Percentiles rank a stretch among this genome's conserved stretches.
These are phyloP conservation scores for Argya squamiceps DNA, from an alignment of 2,797 vertebrate genomes.

Conservation along the genomic window DNA sequence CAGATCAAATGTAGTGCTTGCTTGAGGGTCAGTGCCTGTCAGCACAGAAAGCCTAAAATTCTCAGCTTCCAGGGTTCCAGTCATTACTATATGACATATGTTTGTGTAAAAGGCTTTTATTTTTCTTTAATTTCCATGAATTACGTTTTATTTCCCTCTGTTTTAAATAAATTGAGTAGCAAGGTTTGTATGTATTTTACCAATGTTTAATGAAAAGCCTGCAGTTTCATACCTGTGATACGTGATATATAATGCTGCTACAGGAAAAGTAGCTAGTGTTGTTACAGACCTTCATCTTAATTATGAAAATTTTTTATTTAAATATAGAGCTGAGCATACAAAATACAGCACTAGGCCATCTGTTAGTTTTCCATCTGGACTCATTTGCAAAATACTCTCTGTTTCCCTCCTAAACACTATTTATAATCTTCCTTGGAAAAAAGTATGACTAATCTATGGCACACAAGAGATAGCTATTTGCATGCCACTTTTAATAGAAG, in stretches of 20 bases:
- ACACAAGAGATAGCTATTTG: constrained; percentile 75
- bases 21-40: background rate
- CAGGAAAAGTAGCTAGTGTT: constrained; percentile 74
- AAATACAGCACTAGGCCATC: constrained; percentile 79
- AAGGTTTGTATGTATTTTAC: constrained; percentile 62
- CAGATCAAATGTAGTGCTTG: background rate
- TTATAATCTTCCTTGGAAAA: constrained; percentile 81
- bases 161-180: constrained; percentile 35
- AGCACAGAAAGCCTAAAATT: background rate
- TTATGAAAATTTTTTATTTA: constrained; percentile 84
- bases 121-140: constrained; percentile 26
- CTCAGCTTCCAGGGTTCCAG: background rate
- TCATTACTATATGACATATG: constrained; percentile 30
- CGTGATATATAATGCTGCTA: constrained; percentile 55
- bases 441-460: constrained; percentile 77
- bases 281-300: constrained; percentile 76
- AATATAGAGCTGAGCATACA: constrained; percentile 78
- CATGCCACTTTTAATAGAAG: constrained; percentile 76
- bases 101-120: constrained; percentile 40
- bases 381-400: constrained; percentile 82
- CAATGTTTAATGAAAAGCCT: constrained; percentile 63
- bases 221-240: constrained; percentile 67
- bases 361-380: constrained; percentile 83
- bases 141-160: constrained; percentile 43
- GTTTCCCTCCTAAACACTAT: constrained; percentile 71